A percentile compares a stretch with the other conserved stretches of the same genome.
Evolutionary conservation across 2,888 invertebrate genomes (phyloP).

Genomic region (Dryococelus australis): DNA sequence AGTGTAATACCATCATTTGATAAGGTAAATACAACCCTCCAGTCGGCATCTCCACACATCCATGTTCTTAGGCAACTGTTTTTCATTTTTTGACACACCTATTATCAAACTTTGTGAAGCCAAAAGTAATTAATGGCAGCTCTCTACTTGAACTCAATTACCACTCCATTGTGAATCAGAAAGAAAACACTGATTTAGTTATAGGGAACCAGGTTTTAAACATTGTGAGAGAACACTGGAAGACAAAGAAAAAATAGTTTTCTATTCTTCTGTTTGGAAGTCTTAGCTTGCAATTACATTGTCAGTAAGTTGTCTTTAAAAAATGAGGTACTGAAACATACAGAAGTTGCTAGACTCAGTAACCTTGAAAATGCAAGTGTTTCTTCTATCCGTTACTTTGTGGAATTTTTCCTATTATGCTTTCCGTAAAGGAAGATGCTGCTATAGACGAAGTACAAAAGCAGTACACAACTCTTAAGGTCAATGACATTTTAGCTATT

Average conservation of each 20-base stretch:
- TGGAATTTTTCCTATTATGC: too few relatives aligned
- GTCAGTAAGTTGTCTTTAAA: neutral
- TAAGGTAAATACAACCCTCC: neutral
- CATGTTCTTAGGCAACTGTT: too few relatives aligned
- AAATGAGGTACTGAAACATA: neutral
- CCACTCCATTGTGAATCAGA: too few relatives aligned
- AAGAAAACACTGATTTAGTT: neutral
- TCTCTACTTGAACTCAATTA: too few relatives aligned
- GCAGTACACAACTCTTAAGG: too few relatives aligned
- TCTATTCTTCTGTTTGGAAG: neutral
- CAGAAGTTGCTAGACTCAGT: neutral
- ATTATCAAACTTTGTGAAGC: too few relatives aligned
- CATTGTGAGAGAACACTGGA: neutral
- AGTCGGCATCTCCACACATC: neutral
- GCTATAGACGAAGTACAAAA: too few relatives aligned
- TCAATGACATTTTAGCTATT: too few relatives aligned
- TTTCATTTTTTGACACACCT: too few relatives aligned
- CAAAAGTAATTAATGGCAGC: too few relatives aligned
- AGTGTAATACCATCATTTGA: neutral
- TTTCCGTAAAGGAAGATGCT: too few relatives aligned
- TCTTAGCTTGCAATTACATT: neutral
- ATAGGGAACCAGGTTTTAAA: neutral
- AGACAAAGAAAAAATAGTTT: neutral
- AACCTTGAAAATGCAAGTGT: neutral
- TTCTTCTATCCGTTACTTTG: too few relatives aligned